These are phyloP conservation scores for Dromaius novaehollandiae DNA, from an alignment of 2,113 vertebrate genomes.

Conservation along the genomic window DNA sequence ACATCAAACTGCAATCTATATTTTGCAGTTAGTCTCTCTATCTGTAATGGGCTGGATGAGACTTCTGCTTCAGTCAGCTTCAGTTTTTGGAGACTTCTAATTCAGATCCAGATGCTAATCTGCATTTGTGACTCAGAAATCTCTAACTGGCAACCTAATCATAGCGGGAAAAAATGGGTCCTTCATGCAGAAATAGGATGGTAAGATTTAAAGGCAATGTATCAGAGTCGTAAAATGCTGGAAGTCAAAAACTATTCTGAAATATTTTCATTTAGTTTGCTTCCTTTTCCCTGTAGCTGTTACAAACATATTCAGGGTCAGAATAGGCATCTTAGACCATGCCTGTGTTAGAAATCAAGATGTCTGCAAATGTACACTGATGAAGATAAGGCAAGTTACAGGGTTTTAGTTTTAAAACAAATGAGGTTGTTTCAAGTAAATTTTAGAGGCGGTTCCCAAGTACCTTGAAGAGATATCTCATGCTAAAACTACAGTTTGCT, in stretches of 20 bases:
- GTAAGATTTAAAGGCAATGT: neutral
- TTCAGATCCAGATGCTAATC: constrained; percentile 52
- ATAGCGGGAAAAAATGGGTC: neutral
- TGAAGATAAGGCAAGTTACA: neutral
- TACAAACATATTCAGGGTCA: neutral
- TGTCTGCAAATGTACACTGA: neutral
- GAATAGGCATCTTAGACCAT: neutral
- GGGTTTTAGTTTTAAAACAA: neutral
- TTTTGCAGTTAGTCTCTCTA: neutral
- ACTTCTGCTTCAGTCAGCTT: constrained; percentile 6
- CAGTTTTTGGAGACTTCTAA: constrained; percentile 3
- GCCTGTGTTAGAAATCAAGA: neutral
- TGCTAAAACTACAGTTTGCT: neutral
- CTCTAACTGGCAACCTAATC: neutral
- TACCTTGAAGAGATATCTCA: neutral
- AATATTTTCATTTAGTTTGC: neutral
- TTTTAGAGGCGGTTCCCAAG: neutral
- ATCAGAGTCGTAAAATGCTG: neutral
- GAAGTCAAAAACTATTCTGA: neutral
- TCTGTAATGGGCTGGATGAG: neutral
- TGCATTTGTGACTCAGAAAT: constrained; percentile 63
- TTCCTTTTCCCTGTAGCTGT: neutral
- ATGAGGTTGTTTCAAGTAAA: neutral
- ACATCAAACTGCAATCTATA: neutral
- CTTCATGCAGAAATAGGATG: neutral